These are phyloP conservation scores for Cerceris rybyensis DNA, from an alignment of 2,888 invertebrate species.

Conservation along the genomic window DNA sequence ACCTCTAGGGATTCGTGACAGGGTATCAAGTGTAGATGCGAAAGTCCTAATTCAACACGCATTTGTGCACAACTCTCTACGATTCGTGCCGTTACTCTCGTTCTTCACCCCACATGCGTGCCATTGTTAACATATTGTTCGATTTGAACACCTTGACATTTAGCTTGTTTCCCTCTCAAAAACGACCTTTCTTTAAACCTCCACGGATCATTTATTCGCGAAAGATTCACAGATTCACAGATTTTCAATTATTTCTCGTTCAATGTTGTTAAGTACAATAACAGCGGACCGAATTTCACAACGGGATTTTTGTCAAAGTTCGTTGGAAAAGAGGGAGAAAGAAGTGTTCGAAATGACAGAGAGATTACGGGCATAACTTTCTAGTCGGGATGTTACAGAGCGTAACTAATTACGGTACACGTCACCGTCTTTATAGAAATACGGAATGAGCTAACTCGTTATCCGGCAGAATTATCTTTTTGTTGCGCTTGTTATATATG, in stretches of 20 bases:
- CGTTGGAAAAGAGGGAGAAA: neutral
- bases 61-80: conserved; percentile 6
- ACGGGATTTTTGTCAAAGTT: too few species aligned
- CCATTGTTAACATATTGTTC: conserved; percentile 48
- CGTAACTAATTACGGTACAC: conserved; percentile 15
- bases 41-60: neutral
- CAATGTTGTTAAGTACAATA: too few species aligned
- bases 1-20: conserved; percentile 33
- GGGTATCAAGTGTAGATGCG: conserved; percentile 20
- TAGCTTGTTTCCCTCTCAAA: neutral
- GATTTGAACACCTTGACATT: neutral
- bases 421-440: conserved; percentile 1
- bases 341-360: neutral
- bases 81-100: conserved; percentile 58
- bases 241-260: too few species aligned
- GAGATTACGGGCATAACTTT: conserved; percentile 2
- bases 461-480: neutral
- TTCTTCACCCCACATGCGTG: conserved; percentile 59
- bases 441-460: neutral
- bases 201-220: neutral
- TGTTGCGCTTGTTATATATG: neutral
- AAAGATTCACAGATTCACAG: too few species aligned
- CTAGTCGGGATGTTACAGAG: conserved; percentile 2
- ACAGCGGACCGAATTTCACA: neutral
- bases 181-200: neutral